Percentiles rank a stretch among this genome's conserved stretches.
Conservation (phyloP, 2,888 invertebrate species). For the Lissocephala sabroskyi region DNA sequence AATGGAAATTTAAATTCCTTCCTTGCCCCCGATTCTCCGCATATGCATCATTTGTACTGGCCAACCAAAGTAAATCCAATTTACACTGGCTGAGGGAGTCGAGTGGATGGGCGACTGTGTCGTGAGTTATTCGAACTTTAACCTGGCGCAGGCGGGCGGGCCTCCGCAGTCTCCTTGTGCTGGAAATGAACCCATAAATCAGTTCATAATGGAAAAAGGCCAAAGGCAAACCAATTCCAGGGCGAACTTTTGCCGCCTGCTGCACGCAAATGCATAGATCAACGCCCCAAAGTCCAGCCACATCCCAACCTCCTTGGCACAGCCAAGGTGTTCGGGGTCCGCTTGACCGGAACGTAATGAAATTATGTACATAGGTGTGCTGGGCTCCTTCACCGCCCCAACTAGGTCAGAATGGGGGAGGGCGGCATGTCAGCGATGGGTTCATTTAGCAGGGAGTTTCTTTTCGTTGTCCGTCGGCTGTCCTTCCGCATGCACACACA, state of each 20-base stretch:
- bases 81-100: not conserved
- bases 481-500: too few relatives aligned
- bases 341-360: too few relatives aligned
- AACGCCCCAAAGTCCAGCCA: slow-evolving; percentile 1
- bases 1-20: too few relatives aligned
- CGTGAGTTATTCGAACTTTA: slow-evolving; percentile 1
- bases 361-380: too few relatives aligned
- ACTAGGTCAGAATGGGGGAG: too few relatives aligned
- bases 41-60: not conserved
- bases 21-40: not conserved
- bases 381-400: too few relatives aligned
- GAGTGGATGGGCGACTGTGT: not conserved
- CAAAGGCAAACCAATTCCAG: slow-evolving; percentile 27
- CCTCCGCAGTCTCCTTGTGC: slow-evolving; percentile 12
- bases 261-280: slow-evolving; percentile 8
- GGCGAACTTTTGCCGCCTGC: slow-evolving; percentile 49
- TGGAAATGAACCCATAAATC: slow-evolving; percentile 66
- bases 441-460: not conserved
- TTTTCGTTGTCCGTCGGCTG: too few relatives aligned
- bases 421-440: too few relatives aligned
- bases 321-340: too few relatives aligned
- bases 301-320: not conserved
- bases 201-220: slow-evolving; percentile 52
- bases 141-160: not conserved
- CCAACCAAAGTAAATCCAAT: not conserved